Evolutionary conservation across 2,797 vertebrate species (phyloP).

Genomic region (Cyprinella venusta): DNA sequence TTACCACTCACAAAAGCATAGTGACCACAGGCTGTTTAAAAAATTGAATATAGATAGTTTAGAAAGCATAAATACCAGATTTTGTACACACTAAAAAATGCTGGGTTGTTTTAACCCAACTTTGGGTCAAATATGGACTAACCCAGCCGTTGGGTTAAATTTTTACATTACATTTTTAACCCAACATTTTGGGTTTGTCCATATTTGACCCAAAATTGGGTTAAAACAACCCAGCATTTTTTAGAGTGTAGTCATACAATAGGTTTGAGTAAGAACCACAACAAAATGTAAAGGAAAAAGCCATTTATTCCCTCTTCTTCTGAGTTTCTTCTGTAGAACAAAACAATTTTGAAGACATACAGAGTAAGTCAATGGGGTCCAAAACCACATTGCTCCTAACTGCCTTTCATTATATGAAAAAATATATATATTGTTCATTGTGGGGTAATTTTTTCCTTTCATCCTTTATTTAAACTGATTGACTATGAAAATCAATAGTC

Average conservation of each 20-base stretch:
- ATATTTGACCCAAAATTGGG: too few species aligned
- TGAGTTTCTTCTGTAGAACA: background rate
- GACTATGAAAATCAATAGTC: background rate
- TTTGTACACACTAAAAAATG: too few species aligned
- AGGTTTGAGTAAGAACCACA: background rate
- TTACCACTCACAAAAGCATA: background rate
- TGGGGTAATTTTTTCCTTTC: background rate
- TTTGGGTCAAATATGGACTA: too few species aligned
- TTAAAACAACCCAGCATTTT: too few species aligned
- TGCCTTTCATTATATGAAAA: too few species aligned
- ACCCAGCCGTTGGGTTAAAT: too few species aligned
- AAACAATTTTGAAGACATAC: background rate
- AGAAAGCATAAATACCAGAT: background rate
- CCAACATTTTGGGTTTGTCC: too few species aligned
- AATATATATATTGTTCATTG: background rate
- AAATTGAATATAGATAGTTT: too few species aligned
- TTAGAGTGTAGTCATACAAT: background rate
- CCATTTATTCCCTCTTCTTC: background rate
- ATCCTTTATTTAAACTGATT: background rate
- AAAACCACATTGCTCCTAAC: background rate
- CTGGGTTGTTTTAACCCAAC: too few species aligned
- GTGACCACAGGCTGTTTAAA: background rate
- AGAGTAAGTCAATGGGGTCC: background rate
- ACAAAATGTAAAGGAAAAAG: background rate
- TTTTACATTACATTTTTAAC: too few species aligned